phyloP scores from a whole-genome alignment of 2,888 invertebrate genomes.

The Drosophila engyochracea region DNA sequence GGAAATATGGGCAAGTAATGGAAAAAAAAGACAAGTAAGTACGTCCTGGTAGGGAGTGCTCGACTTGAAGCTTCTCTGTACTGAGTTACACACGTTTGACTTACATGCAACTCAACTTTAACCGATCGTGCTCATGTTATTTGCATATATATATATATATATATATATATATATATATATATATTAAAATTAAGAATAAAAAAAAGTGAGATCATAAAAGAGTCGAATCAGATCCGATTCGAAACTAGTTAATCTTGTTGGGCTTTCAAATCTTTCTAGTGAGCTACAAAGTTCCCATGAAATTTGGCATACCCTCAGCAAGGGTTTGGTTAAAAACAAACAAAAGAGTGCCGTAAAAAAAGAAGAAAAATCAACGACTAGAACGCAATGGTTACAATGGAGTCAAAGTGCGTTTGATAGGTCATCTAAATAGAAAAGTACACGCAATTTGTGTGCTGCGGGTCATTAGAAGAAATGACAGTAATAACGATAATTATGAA shows the following conservation, averaged over 20 bases:
- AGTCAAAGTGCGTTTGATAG: constrained; percentile 81
- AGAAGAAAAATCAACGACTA: constrained; percentile 49
- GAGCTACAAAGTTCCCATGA: neutral
- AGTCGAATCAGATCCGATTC: neutral
- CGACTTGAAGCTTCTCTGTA: constrained; percentile 19
- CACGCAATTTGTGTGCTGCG: constrained; percentile 76
- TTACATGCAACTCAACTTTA: neutral
- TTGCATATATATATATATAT: neutral
- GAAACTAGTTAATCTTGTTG: neutral
- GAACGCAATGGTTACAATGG: constrained; percentile 32
- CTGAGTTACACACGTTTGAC: neutral
- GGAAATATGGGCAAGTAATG: constrained; percentile 49
- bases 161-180: too few relatives aligned
- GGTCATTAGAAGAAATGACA: constrained; percentile 82
- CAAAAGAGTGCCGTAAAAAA: constrained; percentile 19
- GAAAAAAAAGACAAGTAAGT: constrained; percentile 19
- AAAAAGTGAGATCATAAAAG: neutral
- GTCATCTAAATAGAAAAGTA: constrained; percentile 83
- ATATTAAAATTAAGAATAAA: neutral
- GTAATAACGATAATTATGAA: constrained; percentile 86
- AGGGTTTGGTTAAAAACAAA: constrained; percentile 28
- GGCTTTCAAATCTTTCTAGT: neutral
- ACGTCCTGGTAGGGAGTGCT: neutral
- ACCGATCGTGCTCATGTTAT: neutral
- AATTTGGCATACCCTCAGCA: neutral